Base-by-base conservation (phyloP, 2,113 vertebrate genomes). In the Thamnophis sirtalis region DNA sequence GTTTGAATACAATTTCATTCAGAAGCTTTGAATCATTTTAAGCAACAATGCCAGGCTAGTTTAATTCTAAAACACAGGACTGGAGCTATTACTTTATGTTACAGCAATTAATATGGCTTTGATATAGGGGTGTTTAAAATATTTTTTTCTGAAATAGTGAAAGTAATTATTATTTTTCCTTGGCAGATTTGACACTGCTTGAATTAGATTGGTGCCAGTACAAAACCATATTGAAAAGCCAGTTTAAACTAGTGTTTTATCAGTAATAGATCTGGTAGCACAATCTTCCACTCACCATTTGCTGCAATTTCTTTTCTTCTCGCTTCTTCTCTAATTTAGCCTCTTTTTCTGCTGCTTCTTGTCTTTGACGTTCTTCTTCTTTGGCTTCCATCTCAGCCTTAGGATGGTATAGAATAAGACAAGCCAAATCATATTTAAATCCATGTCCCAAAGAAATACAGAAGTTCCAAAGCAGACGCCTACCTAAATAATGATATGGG, bases 301-400 rank as follows among this genome's bases (percentile, higher is more conserved):
- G 98, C 95, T 98, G 97, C 91, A 97, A 96, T 94, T 96, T 98
- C 95, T 95, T 98, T 92, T 99, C 98, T 95, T 99, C 98, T 38
- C 68, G 97, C 80, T 91, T 98, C 94, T 95, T 98, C 93, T 98
- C 95, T 24, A 95, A 94, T 43, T 96, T 97, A 92, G 95, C 96
- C 63, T 94, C 93, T 92, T 97, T 99, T 96, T 99, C 98, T 95
- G 98, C 97, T 0, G 98, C 98, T 92, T 98, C 98, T 93, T 97
- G 97, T 92, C 92, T 98, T 93, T 96, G 96, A 92, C 86, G 97
- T 91, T 97, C 98, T 94, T 99, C 98, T 92, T 98, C 98, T 28
- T 98, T 98, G 22, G 98, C 98, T 94, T 98, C 98, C 96, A 98
- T 94, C 94, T 98, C 97, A 38, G 98, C 98, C 99, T 99, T 92